Evolutionary conservation across 2,797 vertebrate species (phyloP).

Genomic region (Myotis planiceps): DNA sequence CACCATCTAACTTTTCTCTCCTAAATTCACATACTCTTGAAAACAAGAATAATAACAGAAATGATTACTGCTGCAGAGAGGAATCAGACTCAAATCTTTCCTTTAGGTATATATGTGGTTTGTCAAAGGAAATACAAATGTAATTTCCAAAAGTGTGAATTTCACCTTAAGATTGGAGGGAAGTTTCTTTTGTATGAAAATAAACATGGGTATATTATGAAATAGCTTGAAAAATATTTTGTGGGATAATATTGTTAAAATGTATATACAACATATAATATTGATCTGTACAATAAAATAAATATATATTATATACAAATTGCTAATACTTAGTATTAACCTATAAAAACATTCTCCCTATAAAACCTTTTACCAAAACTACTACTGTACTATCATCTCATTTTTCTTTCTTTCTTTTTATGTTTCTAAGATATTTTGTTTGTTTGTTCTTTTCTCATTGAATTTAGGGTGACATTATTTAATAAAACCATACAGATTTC

Average conservation of each 20-base stretch:
- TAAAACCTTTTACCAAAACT: not conserved
- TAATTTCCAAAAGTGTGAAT: not conserved
- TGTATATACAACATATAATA: not conserved
- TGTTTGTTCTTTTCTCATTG: not conserved
- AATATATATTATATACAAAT: not conserved
- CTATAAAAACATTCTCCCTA: not conserved
- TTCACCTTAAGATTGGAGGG: not conserved
- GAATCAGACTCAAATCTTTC: not conserved
- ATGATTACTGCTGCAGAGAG: not conserved
- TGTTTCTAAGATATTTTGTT: not conserved
- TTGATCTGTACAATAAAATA: not conserved
- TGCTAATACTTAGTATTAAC: not conserved
- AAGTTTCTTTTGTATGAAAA: not conserved
- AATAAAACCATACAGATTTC: not conserved
- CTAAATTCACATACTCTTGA: not conserved
- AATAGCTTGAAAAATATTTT: constrained; percentile 11
- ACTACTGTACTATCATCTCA: not conserved
- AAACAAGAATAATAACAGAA: not conserved
- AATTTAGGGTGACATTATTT: not conserved
- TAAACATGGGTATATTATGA: not conserved
- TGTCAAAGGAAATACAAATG: not conserved
- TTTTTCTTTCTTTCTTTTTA: not conserved
- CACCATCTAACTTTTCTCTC: not conserved
- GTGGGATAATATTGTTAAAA: not conserved
- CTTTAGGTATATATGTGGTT: not conserved